These are phyloP conservation scores for Tarsius wallacei DNA, from an alignment of 2,797 vertebrate genomes.

Conservation along the genomic window DNA sequence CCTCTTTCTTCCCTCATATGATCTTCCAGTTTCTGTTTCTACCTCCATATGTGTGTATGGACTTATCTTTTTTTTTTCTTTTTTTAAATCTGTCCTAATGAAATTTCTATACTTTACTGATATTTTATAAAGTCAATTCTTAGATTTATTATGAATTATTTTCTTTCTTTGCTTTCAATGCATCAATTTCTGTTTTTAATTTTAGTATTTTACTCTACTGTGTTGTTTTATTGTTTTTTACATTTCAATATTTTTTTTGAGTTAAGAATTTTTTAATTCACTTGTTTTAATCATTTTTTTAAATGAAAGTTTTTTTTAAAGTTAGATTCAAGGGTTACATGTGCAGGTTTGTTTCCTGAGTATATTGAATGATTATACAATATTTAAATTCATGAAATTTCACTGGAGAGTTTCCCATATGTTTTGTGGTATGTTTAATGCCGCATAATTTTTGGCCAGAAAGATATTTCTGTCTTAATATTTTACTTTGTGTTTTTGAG, in stretches of 20 bases:
- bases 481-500: neutral
- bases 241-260: neutral
- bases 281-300: neutral
- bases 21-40: neutral
- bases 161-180: neutral
- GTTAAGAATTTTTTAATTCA: neutral
- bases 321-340: no score
- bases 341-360: no score
- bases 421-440: neutral
- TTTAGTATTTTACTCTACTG: neutral
- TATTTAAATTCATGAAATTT: conserved; percentile 16
- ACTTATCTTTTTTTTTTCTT: neutral
- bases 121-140: neutral
- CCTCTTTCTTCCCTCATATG: rapidly evolving
- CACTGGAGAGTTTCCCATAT: neutral
- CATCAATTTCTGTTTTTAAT: neutral
- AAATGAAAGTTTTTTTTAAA: neutral
- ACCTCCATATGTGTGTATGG: neutral
- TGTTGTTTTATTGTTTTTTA: neutral
- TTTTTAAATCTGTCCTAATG: neutral
- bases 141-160: neutral
- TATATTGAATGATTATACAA: neutral
- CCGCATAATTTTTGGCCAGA: neutral
- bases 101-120: neutral
- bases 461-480: neutral